phyloP scores from a whole-genome alignment of 2,113 vertebrate species.

The Apteryx mantelli region DNA sequence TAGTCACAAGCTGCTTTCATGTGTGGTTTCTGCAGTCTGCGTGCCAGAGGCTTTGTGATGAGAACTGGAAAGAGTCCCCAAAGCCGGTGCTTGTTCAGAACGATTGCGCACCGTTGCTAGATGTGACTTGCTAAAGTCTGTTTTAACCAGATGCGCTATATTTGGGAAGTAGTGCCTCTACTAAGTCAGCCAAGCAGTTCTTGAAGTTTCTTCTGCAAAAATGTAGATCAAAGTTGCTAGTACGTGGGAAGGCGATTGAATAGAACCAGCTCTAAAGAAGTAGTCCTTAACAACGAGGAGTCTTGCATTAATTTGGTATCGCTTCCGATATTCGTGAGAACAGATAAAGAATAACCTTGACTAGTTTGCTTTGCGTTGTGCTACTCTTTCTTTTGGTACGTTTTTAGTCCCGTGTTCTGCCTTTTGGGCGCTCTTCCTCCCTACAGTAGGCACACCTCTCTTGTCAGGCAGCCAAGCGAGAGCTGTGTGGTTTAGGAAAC shows the following conservation, averaged over 20 bases:
- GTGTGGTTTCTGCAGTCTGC: constrained; percentile 15
- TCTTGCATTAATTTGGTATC: not conserved
- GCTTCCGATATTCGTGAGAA: not conserved
- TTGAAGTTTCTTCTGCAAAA: not conserved
- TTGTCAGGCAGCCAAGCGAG: too few relatives aligned
- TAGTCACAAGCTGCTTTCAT: constrained; percentile 46
- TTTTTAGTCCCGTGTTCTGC: too few relatives aligned
- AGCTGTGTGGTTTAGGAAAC: too few relatives aligned
- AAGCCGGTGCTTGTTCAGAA: not conserved
- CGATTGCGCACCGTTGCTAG: not conserved
- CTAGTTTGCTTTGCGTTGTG: not conserved
- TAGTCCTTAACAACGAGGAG: not conserved
- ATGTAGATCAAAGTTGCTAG: fast-evolving
- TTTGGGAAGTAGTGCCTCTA: not conserved
- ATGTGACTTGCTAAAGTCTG: not conserved
- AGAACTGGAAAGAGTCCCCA: not conserved
- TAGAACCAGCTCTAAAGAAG: not conserved
- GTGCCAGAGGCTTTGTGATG: constrained; percentile 29
- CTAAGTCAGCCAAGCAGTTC: not conserved
- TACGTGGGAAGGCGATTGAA: not conserved
- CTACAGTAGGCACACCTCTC: too few relatives aligned
- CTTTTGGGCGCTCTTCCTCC: too few relatives aligned
- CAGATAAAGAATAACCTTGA: not conserved
- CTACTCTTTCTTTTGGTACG: not conserved
- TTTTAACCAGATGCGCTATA: not conserved